These are phyloP conservation scores for Cactoblastis cactorum DNA, from an alignment of 2,888 invertebrate species.

Conservation along the genomic window DNA sequence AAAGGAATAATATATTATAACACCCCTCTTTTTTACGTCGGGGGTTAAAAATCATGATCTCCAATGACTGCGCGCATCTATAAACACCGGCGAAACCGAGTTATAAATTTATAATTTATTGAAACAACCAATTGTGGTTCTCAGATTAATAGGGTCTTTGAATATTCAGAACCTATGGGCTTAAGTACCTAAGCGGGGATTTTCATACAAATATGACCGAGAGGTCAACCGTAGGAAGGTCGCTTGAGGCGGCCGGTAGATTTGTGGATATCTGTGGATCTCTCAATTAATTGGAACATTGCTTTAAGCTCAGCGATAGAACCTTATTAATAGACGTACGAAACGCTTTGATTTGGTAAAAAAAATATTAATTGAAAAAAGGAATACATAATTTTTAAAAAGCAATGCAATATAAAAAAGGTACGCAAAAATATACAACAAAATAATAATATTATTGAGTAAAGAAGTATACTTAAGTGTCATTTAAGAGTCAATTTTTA, in stretches of 20 bases:
- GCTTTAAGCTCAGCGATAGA: neutral
- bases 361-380: too few species aligned
- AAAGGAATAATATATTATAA: too few species aligned
- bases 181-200: conserved; percentile 9
- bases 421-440: too few species aligned
- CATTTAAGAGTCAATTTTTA: too few species aligned
- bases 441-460: too few species aligned
- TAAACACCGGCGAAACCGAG: neutral
- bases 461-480: too few species aligned
- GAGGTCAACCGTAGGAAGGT: neutral
- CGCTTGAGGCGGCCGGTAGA: neutral
- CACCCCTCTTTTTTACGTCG: too few species aligned
- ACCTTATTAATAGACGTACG: neutral
- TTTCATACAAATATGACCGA: conserved; percentile 10
- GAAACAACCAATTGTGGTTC: conserved; percentile 1
- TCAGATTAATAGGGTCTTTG: neutral
- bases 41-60: too few species aligned
- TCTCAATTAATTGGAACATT: conserved; percentile 2
- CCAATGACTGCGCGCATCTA: neutral
- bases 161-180: conserved; percentile 9
- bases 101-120: neutral
- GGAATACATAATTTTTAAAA: too few species aligned
- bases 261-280: neutral
- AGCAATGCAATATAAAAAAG: too few species aligned
- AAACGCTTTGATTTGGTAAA: too few species aligned